These are phyloP conservation scores for Rhipidura dahli DNA, from an alignment of 2,113 vertebrate species.

Conservation along the genomic window DNA sequence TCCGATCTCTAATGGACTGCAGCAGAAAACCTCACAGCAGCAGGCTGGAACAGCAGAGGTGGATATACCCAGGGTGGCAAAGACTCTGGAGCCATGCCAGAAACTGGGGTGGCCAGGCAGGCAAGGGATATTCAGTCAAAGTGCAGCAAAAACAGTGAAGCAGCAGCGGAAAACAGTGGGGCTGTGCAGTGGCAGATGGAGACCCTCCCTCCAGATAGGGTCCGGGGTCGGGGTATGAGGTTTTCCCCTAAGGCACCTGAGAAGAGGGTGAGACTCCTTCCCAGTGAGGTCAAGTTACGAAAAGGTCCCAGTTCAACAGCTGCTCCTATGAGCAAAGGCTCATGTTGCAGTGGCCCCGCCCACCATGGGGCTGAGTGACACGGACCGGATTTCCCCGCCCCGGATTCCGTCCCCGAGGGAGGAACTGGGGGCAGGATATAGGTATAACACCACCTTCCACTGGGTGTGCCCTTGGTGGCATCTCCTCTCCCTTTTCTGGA, in stretches of 20 bases:
- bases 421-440: too few relatives aligned
- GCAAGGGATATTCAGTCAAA: background rate
- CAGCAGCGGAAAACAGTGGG: background rate
- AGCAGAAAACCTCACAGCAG: background rate
- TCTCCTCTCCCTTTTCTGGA: too few relatives aligned
- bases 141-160: background rate
- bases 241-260: background rate
- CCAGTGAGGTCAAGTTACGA: background rate
- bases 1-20: background rate
- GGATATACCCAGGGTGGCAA: background rate
- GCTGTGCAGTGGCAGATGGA: too few relatives aligned
- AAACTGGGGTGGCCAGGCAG: accelerated
- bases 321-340: background rate
- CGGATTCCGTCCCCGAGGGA: too few relatives aligned
- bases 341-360: too few relatives aligned
- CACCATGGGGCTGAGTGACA: too few relatives aligned
- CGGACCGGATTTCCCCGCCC: too few relatives aligned
- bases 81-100: background rate
- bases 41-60: background rate
- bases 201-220: background rate
- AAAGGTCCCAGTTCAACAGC: background rate
- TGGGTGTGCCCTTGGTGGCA: too few relatives aligned
- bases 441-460: too few relatives aligned
- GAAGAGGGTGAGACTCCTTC: too few relatives aligned
- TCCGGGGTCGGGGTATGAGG: accelerated